Percentiles rank a stretch among this genome's conserved stretches.
phyloP scores from a whole-genome alignment of 2,113 vertebrate species.

The Rynchops niger region DNA sequence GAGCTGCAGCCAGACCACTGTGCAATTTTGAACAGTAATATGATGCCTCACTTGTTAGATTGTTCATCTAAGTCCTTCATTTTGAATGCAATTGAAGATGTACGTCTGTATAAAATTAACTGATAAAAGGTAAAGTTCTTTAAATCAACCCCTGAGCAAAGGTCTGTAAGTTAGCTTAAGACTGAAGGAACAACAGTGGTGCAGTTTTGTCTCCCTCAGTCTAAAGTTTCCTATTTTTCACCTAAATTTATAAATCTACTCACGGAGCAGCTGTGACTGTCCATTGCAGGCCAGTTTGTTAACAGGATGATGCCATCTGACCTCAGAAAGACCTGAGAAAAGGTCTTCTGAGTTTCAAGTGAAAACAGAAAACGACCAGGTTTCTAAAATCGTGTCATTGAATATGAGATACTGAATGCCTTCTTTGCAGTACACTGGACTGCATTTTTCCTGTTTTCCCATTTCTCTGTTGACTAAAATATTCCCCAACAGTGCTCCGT shows the following conservation, averaged over 20 bases:
- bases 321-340: not conserved
- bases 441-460: slow-evolving; percentile 17
- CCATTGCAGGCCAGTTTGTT: not conserved
- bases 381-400: not conserved
- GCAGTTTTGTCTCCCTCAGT: not conserved
- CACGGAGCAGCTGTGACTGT: not conserved
- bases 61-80: not conserved
- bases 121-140: not conserved
- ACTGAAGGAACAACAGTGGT: not conserved
- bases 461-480: not conserved
- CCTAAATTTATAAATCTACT: not conserved
- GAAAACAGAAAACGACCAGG: not conserved
- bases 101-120: not conserved
- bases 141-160: not conserved
- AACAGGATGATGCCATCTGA: not conserved
- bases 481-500: not conserved
- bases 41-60: not conserved
- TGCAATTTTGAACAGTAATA: not conserved
- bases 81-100: not conserved
- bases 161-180: not conserved
- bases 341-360: not conserved
- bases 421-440: not conserved
- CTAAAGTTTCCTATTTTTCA: not conserved
- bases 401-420: not conserved
- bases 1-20: not conserved